These are phyloP conservation scores for Mormyrops attenuatus DNA, from an alignment of 2,797 vertebrate genomes.

Conservation along the genomic window DNA sequence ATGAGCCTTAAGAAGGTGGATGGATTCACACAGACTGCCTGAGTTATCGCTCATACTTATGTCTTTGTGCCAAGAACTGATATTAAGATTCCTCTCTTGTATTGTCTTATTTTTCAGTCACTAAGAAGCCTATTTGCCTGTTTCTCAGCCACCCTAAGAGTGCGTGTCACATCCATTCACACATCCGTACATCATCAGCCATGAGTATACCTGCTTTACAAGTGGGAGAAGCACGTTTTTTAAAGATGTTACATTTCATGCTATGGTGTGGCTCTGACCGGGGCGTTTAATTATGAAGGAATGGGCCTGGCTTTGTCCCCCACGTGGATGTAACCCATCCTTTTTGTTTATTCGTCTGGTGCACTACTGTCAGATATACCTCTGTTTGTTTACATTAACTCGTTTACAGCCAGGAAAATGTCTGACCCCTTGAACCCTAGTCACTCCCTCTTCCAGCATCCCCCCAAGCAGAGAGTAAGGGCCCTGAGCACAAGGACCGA, in stretches of 20 bases:
- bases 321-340: not conserved
- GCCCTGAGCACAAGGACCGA: not conserved
- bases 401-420: not conserved
- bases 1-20: not conserved
- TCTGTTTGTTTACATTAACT: not conserved
- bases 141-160: not conserved
- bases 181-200: not conserved
- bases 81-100: not conserved
- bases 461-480: not conserved
- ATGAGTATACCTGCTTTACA: not conserved
- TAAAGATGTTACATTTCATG: not conserved
- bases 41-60: not conserved
- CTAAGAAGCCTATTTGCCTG: not conserved
- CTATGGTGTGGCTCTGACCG: not conserved
- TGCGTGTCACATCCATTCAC: not conserved
- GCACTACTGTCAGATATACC: not conserved
- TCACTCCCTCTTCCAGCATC: not conserved
- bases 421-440: not conserved
- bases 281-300: not conserved
- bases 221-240: not conserved
- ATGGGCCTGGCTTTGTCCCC: not conserved
- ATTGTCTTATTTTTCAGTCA: not conserved
- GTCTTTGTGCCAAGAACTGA: not conserved
- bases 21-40: not conserved
- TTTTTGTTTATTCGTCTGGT: not conserved